Conservation (phyloP, 2,888 invertebrate species). For the Polydesmus complanatus region DNA sequence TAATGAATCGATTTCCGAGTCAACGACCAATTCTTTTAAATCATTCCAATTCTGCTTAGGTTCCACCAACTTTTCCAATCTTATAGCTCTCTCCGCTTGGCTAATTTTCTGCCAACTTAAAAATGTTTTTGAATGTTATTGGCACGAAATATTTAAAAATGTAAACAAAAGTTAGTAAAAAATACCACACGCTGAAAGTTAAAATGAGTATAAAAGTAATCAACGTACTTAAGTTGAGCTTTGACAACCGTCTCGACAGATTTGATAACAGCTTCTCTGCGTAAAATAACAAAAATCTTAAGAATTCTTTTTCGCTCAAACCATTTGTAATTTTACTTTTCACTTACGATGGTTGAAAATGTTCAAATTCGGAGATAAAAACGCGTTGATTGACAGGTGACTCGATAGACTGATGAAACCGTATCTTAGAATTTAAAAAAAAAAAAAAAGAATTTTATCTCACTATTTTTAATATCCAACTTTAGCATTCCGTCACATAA, state of each 20-base stretch:
- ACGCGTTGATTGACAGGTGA: no score
- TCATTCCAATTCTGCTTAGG: not conserved
- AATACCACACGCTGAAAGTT: not conserved
- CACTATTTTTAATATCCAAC: no score
- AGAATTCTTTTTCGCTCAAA: no score
- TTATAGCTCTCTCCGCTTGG: not conserved
- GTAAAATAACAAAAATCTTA: no score
- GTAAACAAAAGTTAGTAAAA: no score
- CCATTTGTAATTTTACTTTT: no score
- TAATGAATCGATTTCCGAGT: not conserved
- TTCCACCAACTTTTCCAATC: not conserved
- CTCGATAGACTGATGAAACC: no score
- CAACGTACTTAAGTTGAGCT: not conserved
- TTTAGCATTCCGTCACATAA: no score
- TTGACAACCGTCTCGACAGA: not conserved
- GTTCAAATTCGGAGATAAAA: no score
- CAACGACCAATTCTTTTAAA: not conserved
- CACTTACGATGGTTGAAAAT: no score
- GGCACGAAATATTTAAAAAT: not conserved
- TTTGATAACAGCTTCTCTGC: not conserved
- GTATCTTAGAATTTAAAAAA: no score
- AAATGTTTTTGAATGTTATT: not conserved
- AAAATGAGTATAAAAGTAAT: not conserved
- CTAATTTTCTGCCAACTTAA: not conserved
- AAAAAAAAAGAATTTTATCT: no score